Percentiles rank a stretch among this genome's conserved stretches.
phyloP scores from a whole-genome alignment of 2,113 vertebrate species.

The Athene noctua region DNA sequence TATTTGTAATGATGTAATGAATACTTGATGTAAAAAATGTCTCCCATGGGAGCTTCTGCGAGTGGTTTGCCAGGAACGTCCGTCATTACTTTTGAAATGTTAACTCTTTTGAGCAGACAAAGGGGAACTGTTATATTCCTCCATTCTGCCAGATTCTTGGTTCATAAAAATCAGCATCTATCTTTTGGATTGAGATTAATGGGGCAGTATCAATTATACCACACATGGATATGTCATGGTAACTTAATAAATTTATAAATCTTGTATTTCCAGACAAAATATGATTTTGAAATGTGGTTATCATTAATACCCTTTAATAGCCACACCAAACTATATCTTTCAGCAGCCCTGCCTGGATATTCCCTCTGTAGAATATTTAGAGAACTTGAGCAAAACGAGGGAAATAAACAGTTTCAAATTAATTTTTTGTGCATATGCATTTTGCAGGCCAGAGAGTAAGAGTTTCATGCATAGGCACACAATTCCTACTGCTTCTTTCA shows the following conservation, averaged over 20 bases:
- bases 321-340: neutral
- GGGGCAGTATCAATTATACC: neutral
- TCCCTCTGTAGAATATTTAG: neutral
- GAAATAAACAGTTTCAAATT: neutral
- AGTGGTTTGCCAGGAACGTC: neutral
- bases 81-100: neutral
- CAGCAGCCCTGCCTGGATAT: neutral
- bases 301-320: neutral
- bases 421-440: neutral
- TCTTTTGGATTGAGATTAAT: neutral
- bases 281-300: neutral
- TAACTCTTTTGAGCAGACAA: neutral
- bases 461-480: neutral
- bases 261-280: neutral
- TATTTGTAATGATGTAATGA: constrained; percentile 7
- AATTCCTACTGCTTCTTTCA: neutral
- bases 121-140: neutral
- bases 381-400: neutral
- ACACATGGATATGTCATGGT: neutral
- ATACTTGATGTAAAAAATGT: neutral
- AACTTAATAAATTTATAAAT: neutral
- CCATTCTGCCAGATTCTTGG: neutral
- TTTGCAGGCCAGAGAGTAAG: neutral
- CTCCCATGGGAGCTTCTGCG: neutral
- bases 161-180: neutral